These are phyloP conservation scores for Sialis lutaria DNA, from an alignment of 2,888 invertebrate species.

Conservation along the genomic window DNA sequence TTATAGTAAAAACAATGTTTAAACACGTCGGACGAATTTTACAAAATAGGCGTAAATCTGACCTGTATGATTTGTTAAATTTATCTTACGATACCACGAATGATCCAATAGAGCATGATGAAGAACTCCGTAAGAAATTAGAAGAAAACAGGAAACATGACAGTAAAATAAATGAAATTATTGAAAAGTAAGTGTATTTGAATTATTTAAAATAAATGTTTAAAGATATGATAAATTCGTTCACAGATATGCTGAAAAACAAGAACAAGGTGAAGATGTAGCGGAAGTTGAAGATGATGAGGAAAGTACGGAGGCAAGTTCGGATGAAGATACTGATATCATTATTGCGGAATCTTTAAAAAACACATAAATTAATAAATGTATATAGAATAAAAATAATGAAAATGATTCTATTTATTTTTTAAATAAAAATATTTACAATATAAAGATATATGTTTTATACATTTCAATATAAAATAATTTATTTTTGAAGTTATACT, in stretches of 20 bases:
- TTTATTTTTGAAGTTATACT: too few relatives aligned
- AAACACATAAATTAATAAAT: too few relatives aligned
- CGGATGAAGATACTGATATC: neutral
- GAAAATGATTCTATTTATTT: too few relatives aligned
- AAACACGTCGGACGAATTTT: neutral
- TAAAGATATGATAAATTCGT: neutral
- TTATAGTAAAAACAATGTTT: neutral
- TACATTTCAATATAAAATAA: too few relatives aligned
- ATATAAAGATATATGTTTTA: too few relatives aligned
- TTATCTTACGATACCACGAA: neutral
- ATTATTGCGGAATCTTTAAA: neutral
- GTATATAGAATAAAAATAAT: too few relatives aligned
- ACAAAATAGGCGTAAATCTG: neutral
- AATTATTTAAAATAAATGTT: neutral
- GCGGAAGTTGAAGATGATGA: neutral
- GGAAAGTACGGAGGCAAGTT: neutral
- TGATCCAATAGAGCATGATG: neutral
- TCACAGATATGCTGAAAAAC: neutral
- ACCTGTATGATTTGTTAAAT: neutral
- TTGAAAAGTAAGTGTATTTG: conserved; percentile 1
- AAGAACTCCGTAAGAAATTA: neutral
- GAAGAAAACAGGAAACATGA: neutral
- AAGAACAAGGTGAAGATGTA: conserved; percentile 1
- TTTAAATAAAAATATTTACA: too few relatives aligned
- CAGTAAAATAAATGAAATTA: neutral